Conservation (phyloP, 2,888 invertebrate genomes). For the Cephus nigrinus region DNA sequence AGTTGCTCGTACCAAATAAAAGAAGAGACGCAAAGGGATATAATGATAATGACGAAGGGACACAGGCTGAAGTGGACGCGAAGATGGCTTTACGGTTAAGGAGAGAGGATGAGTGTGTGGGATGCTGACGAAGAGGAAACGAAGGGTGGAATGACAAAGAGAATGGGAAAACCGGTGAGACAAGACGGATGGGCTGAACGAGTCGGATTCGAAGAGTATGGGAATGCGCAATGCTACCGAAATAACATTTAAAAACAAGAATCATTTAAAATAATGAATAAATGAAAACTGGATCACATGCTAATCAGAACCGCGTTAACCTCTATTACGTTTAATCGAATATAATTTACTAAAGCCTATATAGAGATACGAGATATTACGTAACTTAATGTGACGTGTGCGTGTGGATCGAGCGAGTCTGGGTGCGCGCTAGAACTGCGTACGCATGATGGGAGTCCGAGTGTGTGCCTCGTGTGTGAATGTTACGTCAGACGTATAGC, state of each 20-base stretch:
- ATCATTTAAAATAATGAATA: slow-evolving; percentile 20
- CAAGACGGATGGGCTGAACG: slow-evolving; percentile 5
- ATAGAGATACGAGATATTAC: slow-evolving; percentile 29
- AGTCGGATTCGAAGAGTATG: slow-evolving; percentile 27
- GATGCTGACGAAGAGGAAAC: slow-evolving; percentile 28
- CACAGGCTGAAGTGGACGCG: slow-evolving; percentile 31
- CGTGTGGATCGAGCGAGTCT: slow-evolving; percentile 8
- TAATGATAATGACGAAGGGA: slow-evolving; percentile 40
- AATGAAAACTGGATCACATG: slow-evolving; percentile 59
- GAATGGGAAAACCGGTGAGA: slow-evolving; percentile 5
- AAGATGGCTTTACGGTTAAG: slow-evolving; percentile 15
- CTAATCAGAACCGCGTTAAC: slow-evolving; percentile 67
- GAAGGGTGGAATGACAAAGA: slow-evolving; percentile 7
- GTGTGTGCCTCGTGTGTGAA: slow-evolving; percentile 18
- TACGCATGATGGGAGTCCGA: slow-evolving; percentile 26
- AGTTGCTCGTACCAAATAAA: slow-evolving; percentile 66
- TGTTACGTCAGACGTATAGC: slow-evolving; percentile 19
- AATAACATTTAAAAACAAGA: slow-evolving; percentile 27
- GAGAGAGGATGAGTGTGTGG: slow-evolving; percentile 9
- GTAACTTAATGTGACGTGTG: slow-evolving; percentile 6
- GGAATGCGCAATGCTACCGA: slow-evolving; percentile 54
- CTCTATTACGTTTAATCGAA: slow-evolving; percentile 65
- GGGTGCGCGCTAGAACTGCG: background rate
- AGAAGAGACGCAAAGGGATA: slow-evolving; percentile 22
- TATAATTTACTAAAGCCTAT: slow-evolving; percentile 62